Percentiles rank a stretch among this genome's conserved stretches.
phyloP scores from a whole-genome alignment of 2,113 vertebrate species.

The Prochilodus magdalenae region DNA sequence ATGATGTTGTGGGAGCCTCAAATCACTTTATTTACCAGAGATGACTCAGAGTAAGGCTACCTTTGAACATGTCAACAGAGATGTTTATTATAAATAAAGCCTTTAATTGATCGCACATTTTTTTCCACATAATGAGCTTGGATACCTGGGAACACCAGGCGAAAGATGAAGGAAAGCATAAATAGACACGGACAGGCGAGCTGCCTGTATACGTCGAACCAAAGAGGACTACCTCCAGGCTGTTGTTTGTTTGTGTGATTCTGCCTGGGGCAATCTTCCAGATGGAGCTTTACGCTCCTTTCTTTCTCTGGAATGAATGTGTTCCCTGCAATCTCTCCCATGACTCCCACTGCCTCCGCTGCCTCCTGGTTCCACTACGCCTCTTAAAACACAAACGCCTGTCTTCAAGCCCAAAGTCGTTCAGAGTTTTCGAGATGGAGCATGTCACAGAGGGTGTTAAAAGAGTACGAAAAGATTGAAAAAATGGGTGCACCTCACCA shows the following conservation, averaged over 20 bases:
- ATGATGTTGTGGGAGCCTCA: slow-evolving; percentile 1
- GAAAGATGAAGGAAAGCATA: slow-evolving; percentile 55
- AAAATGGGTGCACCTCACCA: slow-evolving; percentile 44
- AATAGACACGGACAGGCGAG: slow-evolving; percentile 48
- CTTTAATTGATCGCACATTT: slow-evolving; percentile 47
- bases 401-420: slow-evolving; percentile 57
- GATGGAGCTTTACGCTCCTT: slow-evolving; percentile 61
- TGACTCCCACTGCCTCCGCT: slow-evolving; percentile 52
- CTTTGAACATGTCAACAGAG: slow-evolving; percentile 15
- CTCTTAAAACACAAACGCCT: slow-evolving; percentile 39
- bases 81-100: slow-evolving; percentile 31
- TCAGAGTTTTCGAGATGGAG: slow-evolving; percentile 49
- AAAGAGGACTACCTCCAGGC: slow-evolving; percentile 64
- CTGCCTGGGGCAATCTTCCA: slow-evolving; percentile 65
- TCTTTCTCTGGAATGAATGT: slow-evolving; percentile 54
- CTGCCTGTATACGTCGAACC: slow-evolving; percentile 45
- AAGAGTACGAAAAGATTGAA: slow-evolving; percentile 39
- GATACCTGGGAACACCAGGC: slow-evolving; percentile 36
- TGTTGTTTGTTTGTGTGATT: slow-evolving; percentile 68
- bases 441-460: slow-evolving; percentile 47
- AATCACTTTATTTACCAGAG: slow-evolving; percentile 9
- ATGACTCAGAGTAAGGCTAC: slow-evolving; percentile 5
- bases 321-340: slow-evolving; percentile 62
- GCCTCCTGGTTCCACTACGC: slow-evolving; percentile 48
- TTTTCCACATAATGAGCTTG: slow-evolving; percentile 38